Evolutionary conservation across 1,140 invertebrate genomes (phyloP).

Genomic region (Spodoptera litura): DNA sequence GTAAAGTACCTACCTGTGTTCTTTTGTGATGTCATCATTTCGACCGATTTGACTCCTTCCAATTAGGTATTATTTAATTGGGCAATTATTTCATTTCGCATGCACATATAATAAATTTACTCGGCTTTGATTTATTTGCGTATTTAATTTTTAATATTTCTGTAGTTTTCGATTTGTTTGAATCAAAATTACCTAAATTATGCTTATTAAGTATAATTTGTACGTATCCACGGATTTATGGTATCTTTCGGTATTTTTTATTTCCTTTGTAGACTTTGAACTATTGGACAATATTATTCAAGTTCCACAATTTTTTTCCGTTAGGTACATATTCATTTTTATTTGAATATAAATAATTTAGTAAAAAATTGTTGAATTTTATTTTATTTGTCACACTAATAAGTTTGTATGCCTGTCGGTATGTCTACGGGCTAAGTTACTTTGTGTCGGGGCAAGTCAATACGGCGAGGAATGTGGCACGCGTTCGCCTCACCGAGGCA

Average conservation of each 20-base stretch:
- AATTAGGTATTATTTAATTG: background rate
- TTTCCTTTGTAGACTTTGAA: no score
- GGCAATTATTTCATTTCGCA: background rate
- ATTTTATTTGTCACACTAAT: constrained; percentile 1
- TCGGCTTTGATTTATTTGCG: background rate
- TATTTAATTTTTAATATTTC: no score
- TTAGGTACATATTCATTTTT: no score
- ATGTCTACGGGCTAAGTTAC: constrained; percentile 55
- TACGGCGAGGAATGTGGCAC: constrained; percentile 71
- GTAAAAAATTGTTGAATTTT: no score
- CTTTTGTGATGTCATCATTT: background rate
- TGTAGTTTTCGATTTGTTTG: no score
- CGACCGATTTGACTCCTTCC: background rate
- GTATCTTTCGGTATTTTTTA: no score
- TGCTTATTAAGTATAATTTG: no score
- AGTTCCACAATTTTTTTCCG: no score
- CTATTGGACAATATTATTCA: background rate
- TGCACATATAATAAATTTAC: background rate
- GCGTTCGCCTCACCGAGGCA: constrained; percentile 54
- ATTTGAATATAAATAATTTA: no score
- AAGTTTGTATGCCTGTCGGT: constrained; percentile 50
- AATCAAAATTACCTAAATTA: no score
- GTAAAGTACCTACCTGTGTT: no score
- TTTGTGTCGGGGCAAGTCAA: constrained; percentile 74
- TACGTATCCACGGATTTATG: no score